phyloP scores from a whole-genome alignment of 1,140 invertebrate genomes.

The Drosophila insularis region DNA sequence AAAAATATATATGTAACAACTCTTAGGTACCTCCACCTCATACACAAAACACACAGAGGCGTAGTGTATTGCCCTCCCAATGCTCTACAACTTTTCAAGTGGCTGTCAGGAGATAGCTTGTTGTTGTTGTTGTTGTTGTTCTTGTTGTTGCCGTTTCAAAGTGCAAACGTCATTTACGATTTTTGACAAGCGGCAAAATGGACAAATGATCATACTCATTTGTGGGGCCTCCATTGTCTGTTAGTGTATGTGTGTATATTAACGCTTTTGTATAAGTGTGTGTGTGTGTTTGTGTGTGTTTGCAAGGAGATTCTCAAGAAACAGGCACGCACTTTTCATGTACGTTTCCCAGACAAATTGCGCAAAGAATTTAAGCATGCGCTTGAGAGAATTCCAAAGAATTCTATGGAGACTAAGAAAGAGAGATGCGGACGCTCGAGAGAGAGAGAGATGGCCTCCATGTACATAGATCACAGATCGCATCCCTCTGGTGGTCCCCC shows the following conservation, averaged over 20 bases:
- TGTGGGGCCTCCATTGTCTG: slow-evolving; percentile 26
- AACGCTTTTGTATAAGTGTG: neutral
- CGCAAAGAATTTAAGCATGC: slow-evolving; percentile 64
- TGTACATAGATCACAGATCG: slow-evolving; percentile 1
- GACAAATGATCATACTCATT: slow-evolving; percentile 48
- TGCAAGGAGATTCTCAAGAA: slow-evolving; percentile 29
- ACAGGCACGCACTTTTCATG: slow-evolving; percentile 74
- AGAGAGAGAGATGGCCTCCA: neutral
- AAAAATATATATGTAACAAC: neutral
- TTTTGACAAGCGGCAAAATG: slow-evolving; percentile 72
- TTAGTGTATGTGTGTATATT: neutral
- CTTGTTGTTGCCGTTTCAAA: slow-evolving; percentile 36
- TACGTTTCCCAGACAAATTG: slow-evolving; percentile 77
- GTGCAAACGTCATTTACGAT: slow-evolving; percentile 72
- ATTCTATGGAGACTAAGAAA: slow-evolving; percentile 42
- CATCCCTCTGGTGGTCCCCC: slow-evolving; percentile 5
- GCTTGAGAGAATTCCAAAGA: slow-evolving; percentile 66
- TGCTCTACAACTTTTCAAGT: slow-evolving; percentile 55
- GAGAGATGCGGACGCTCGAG: slow-evolving; percentile 48
- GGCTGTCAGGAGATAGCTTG: slow-evolving; percentile 57
- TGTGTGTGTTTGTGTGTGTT: neutral
- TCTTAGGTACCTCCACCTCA: neutral
- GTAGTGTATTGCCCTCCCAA: slow-evolving; percentile 19
- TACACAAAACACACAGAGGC: neutral
- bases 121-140: slow-evolving; percentile 25